Percentiles rank a stretch among this genome's conserved stretches.
Conservation (phyloP, 2,113 vertebrate genomes). For the Grallaria varia region DNA sequence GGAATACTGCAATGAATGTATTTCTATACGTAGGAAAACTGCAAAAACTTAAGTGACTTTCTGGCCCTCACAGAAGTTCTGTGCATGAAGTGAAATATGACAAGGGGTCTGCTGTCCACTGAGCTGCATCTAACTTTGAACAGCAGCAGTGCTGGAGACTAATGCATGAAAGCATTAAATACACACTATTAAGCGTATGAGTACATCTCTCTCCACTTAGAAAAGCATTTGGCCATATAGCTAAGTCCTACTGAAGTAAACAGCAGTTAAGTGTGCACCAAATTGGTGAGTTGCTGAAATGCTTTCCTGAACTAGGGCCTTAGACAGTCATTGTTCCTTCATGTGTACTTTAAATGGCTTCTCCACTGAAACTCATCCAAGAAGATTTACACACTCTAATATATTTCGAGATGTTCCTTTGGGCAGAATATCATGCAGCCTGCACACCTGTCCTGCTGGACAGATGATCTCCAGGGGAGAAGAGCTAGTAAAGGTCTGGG, state of each 20-base stretch:
- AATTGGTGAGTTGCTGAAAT: background rate
- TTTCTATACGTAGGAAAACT: background rate
- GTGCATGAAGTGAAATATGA: background rate
- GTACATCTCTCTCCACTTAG: background rate
- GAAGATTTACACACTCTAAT: constrained; percentile 24
- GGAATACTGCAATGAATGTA: background rate
- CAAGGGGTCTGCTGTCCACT: background rate
- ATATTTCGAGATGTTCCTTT: constrained; percentile 26
- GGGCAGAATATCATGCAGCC: constrained; percentile 18
- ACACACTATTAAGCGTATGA: background rate
- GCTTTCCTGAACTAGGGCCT: background rate
- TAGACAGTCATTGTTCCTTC: background rate
- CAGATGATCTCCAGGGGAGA: constrained; percentile 23
- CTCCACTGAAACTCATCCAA: background rate
- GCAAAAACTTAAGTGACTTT: background rate
- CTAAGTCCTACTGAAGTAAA: background rate
- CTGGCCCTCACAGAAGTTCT: background rate
- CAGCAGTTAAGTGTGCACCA: background rate
- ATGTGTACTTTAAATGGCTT: background rate
- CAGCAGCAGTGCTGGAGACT: background rate
- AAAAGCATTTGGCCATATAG: background rate
- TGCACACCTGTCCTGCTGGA: constrained; percentile 38
- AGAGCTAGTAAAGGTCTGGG: background rate
- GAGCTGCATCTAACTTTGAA: background rate
- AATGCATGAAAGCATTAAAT: background rate